Conservation (phyloP, 2,113 vertebrate species). For the Fulica atra region DNA sequence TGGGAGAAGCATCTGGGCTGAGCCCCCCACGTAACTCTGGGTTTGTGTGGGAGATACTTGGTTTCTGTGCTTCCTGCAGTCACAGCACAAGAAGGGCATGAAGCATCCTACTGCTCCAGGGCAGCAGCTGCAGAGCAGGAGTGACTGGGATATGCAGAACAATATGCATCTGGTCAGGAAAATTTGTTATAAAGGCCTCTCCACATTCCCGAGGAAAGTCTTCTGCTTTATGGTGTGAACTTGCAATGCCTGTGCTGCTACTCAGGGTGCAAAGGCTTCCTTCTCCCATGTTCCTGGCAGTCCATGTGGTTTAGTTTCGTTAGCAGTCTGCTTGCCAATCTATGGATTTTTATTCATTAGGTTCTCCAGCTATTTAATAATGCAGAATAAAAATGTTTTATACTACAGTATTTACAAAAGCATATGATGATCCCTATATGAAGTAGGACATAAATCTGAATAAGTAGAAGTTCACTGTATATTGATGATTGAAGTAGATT, state of each 20-base stretch:
- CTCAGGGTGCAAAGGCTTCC: accelerated
- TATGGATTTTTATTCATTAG: not conserved
- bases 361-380: not conserved
- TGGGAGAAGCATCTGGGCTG: not conserved
- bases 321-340: not conserved
- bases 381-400: not conserved
- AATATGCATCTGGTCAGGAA: not conserved
- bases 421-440: not conserved
- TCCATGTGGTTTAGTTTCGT: not conserved
- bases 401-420: not conserved
- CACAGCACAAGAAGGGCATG: not conserved
- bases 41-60: not conserved
- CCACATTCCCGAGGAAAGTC: not conserved
- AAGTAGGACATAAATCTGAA: not conserved
- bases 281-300: not conserved
- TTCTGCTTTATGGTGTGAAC: not conserved
- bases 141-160: not conserved
- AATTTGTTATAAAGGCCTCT: not conserved
- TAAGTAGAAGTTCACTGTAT: not conserved
- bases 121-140: not conserved
- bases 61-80: not conserved
- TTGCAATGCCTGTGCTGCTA: not conserved
- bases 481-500: not conserved
- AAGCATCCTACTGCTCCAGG: not conserved
- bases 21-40: accelerated